phyloP scores from a whole-genome alignment of 1,140 invertebrate genomes.

The Macrobrachium rosenbergii region DNA sequence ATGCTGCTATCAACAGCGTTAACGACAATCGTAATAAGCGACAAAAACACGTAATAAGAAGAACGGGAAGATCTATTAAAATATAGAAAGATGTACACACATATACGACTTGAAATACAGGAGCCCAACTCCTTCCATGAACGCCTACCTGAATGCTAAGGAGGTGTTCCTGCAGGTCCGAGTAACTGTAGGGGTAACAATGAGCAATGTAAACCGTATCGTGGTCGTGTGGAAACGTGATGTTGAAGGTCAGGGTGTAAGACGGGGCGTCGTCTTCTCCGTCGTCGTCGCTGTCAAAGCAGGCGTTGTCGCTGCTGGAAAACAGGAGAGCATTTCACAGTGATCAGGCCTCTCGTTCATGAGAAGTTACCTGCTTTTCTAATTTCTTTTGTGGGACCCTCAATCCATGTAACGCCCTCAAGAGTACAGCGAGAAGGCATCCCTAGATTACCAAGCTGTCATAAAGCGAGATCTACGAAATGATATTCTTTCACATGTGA shows the following conservation, averaged over 20 bases:
- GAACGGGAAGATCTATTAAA: not conserved
- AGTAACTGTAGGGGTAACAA: conserved; percentile 97
- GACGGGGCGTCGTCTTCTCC: conserved; percentile 70
- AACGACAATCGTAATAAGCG: not conserved
- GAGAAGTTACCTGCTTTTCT: too few species aligned
- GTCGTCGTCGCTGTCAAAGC: conserved; percentile 70
- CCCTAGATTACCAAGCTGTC: too few species aligned
- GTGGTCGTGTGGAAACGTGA: conserved; percentile 90
- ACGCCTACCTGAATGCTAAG: conserved; percentile 70
- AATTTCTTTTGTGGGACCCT: too few species aligned
- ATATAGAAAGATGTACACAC: not conserved
- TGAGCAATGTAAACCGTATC: conserved; percentile 96
- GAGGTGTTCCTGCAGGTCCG: conserved; percentile 79
- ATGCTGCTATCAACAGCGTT: not conserved
- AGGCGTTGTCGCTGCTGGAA: conserved; percentile 44
- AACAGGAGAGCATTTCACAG: conserved; percentile 5
- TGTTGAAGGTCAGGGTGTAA: conserved; percentile 93
- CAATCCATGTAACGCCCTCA: too few species aligned
- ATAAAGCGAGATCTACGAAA: too few species aligned
- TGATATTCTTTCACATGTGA: too few species aligned
- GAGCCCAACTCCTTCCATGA: not conserved
- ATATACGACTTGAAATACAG: not conserved
- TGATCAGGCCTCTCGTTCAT: not conserved
- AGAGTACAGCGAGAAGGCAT: too few species aligned
- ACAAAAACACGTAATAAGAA: not conserved